Conservation (phyloP, 1,140 invertebrate species). For the Kradibia gibbosae region DNA sequence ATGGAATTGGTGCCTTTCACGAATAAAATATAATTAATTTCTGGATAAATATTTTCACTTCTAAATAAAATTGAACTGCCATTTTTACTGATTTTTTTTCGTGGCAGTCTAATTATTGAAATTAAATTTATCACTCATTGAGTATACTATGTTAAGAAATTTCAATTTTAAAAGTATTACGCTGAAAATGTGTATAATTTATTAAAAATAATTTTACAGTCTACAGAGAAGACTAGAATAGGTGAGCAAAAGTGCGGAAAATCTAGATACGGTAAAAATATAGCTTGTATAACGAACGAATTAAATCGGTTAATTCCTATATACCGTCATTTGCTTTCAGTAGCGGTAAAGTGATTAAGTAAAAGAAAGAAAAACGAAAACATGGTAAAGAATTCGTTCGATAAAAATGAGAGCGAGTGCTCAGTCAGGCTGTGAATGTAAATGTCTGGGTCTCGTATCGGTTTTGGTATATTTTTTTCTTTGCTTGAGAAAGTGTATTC, state of each 20-base stretch:
- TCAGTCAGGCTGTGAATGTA: slow-evolving; percentile 74
- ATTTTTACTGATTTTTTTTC: slow-evolving; percentile 39
- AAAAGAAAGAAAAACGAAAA: slow-evolving; percentile 38
- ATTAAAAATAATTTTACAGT: slow-evolving; percentile 29
- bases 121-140: slow-evolving; percentile 31
- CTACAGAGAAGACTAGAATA: slow-evolving; percentile 18
- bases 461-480: slow-evolving; percentile 57
- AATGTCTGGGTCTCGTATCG: slow-evolving; percentile 67
- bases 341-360: slow-evolving; percentile 48
- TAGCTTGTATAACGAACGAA: slow-evolving; percentile 50
- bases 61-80: slow-evolving; percentile 43
- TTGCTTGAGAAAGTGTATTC: slow-evolving; percentile 49
- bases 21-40: slow-evolving; percentile 33
- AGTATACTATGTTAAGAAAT: slow-evolving; percentile 23
- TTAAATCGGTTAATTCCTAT: slow-evolving; percentile 54
- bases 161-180: slow-evolving; percentile 31
- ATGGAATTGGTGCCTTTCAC: slow-evolving; percentile 26
- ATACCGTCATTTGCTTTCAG: slow-evolving; percentile 51
- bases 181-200: slow-evolving; percentile 40
- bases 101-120: slow-evolving; percentile 43
- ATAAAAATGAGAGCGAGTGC: slow-evolving; percentile 57
- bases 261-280: slow-evolving; percentile 18
- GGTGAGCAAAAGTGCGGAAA: neutral
- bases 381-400: slow-evolving; percentile 48
- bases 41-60: slow-evolving; percentile 24